These are phyloP conservation scores for Bergia sp. DNA, from an alignment of 92 coral and sea anemone species.

Conservation along the genomic window DNA sequence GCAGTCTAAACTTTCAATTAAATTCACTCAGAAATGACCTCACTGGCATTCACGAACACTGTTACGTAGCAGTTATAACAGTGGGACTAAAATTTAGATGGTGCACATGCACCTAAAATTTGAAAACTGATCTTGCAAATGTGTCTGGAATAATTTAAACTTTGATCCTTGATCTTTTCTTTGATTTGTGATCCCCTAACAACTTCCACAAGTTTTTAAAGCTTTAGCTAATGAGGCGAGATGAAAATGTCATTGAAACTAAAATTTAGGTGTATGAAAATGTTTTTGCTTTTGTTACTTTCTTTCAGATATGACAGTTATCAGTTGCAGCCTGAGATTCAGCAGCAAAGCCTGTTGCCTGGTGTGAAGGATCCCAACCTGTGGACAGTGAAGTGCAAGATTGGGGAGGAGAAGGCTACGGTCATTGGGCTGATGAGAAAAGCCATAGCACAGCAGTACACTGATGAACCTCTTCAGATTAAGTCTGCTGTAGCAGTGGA, in stretches of 20 bases:
- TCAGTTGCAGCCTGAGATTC: constrained; percentile 88
- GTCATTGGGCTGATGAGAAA: constrained; percentile 98
- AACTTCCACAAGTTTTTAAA: not conserved
- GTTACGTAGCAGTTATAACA: too few relatives aligned
- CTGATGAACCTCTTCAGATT: constrained; percentile 98
- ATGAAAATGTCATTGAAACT: not conserved
- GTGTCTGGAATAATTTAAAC: too few relatives aligned
- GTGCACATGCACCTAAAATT: too few relatives aligned
- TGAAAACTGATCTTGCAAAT: too few relatives aligned
- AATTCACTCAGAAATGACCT: too few relatives aligned
- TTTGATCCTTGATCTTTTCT: too few relatives aligned
- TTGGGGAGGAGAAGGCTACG: constrained; percentile 98
- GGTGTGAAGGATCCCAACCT: constrained; percentile 98
- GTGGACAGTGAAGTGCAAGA: constrained; percentile 98
- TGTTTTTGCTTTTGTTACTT: not conserved
- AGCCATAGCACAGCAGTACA: constrained; percentile 93
- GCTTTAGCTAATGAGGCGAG: not conserved
- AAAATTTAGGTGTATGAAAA: not conserved
- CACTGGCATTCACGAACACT: too few relatives aligned
- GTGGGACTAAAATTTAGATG: too few relatives aligned
- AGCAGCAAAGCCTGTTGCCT: constrained; percentile 91
- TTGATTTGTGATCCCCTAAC: not conserved
- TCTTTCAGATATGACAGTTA: constrained; percentile 78
- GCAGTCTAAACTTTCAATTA: too few relatives aligned
- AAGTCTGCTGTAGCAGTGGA: constrained; percentile 97